Evolutionary conservation across 1,140 invertebrate species (phyloP).

Genomic region (Aphis craccivora): DNA sequence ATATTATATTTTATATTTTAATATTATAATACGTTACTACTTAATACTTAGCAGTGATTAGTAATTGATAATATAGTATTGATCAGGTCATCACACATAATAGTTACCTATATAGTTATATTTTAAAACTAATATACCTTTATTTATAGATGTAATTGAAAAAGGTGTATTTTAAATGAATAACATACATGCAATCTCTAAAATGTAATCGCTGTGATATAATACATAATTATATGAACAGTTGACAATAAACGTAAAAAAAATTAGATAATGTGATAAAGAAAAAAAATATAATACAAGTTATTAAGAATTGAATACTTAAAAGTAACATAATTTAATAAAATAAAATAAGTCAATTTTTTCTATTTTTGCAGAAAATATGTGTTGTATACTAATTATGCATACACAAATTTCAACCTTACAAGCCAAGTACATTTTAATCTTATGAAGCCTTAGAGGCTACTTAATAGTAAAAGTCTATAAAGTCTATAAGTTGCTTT

Average conservation of each 20-base stretch:
- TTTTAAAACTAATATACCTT: background rate
- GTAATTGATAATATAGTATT: too few species aligned
- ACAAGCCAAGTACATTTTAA: background rate
- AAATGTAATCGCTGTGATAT: background rate
- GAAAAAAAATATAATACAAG: background rate
- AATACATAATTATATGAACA: background rate
- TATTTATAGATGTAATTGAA: background rate
- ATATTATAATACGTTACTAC: background rate
- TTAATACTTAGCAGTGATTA: too few species aligned
- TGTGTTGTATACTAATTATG: too few species aligned
- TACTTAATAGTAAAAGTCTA: background rate
- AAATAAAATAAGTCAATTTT: background rate
- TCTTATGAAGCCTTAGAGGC: background rate
- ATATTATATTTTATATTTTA: background rate
- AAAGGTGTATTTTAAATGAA: background rate
- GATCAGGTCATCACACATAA: too few species aligned
- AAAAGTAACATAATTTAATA: background rate
- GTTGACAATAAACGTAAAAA: background rate
- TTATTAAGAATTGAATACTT: background rate
- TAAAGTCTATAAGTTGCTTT: too few species aligned
- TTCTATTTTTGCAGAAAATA: background rate
- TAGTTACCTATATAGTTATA: background rate
- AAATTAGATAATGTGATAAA: background rate
- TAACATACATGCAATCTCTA: background rate
- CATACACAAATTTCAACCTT: background rate